Evolutionary conservation across 2,113 vertebrate genomes (phyloP), one percentile per base, ranked within the genome.

Genomic region (Gadus chalcogrammus): DNA sequence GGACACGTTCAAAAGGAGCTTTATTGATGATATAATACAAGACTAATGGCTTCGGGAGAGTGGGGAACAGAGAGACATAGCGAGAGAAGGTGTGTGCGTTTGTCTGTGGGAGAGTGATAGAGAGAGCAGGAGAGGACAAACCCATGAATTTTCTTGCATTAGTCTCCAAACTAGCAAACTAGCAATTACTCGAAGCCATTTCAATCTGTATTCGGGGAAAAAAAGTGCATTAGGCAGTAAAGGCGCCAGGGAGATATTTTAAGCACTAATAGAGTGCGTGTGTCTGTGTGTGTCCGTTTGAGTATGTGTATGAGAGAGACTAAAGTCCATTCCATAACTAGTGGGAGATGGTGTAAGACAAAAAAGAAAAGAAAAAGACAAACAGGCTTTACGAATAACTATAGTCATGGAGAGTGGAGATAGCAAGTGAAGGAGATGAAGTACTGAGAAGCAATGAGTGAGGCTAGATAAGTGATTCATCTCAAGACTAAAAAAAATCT

Each of bases 211-310:
- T 82, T 79, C 77, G 70, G 20, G 67, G 82, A 35, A 4, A 35
- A 66, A 75, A 79, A 76, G 16, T 74, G 77, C 79, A 85, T 86
- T 82, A 81, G 76, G 70, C 65, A 66, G 53, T 15, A 7, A 55
- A 70, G 28, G 71, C 38, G 35, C 70, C 53, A 81, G 75, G 78
- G 60, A 75, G 31, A 35, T 35, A 35, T 35, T 35, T 35, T 35
- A 35, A 35, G 66, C 70, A n/a, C 35, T 63, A 12, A 35, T 72
- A 31, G 65, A 17, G 52, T 22, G 59, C 35, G 15, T 72, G 70
- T 5, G n/a, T 38, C 20, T 48, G 64, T 52, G 42, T 15, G 24
- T 3, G 1, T 13, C 16, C 22, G 59, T n/a, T 17, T 31, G 24
- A 42, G 78, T 64, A 16, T 12, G 16, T 27, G 9, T 17, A 13